A percentile compares a stretch with the other conserved stretches of the same genome.
These are phyloP conservation scores for Meriones unguiculatus DNA, from an alignment of 2,113 vertebrate genomes.

Conservation along the genomic window DNA sequence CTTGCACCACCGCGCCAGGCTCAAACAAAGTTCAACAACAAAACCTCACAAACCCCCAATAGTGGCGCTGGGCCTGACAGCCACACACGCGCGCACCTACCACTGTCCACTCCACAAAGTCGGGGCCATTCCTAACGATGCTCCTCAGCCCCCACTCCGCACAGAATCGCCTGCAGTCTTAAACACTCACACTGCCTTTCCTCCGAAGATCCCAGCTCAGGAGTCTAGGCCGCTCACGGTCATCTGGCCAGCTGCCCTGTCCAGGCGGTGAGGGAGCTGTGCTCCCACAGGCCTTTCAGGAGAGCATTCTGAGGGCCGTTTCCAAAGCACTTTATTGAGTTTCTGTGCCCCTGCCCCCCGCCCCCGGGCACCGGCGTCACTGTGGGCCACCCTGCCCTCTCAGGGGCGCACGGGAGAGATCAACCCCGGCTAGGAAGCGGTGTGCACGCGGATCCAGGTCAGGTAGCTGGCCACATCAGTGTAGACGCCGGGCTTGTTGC, in stretches of 20 bases:
- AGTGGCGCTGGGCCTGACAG: neutral
- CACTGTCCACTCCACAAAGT: too few species aligned
- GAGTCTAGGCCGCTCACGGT: neutral
- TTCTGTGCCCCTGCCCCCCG: neutral
- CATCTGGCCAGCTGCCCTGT: neutral
- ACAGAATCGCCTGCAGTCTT: neutral
- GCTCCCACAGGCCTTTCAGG: neutral
- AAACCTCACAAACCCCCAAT: neutral
- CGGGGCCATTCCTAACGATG: neutral
- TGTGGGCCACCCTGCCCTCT: neutral
- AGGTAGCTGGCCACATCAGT: conserved; percentile 84
- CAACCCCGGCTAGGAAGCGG: neutral
- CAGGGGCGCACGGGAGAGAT: neutral
- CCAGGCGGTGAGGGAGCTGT: neutral
- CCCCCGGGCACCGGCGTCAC: neutral
- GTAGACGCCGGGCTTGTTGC: conserved; percentile 90
- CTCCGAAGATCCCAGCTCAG: neutral
- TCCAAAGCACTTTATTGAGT: conserved; percentile 71
- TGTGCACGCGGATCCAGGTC: conserved; percentile 86
- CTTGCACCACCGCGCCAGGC: neutral
- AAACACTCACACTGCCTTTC: neutral
- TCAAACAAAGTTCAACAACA: neutral
- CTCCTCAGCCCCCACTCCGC: neutral
- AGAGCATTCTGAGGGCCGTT: neutral
- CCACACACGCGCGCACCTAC: neutral